Base-by-base conservation (phyloP, 2,797 vertebrate species). In the Pipistrellus pygmaeus region DNA sequence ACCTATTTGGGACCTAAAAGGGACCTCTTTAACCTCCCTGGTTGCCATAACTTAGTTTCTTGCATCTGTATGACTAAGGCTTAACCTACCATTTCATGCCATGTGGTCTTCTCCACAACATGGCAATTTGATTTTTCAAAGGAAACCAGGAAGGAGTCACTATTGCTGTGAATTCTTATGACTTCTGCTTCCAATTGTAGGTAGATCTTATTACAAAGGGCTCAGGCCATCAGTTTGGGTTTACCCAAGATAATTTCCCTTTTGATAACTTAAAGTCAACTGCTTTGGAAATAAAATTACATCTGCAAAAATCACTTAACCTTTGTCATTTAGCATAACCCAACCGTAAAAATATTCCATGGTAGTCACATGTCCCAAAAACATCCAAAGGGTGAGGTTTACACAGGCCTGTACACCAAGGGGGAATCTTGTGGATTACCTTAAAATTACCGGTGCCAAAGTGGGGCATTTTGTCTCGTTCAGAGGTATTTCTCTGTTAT, bases 241-340 rank as follows among this genome's bases (percentile, higher is more conserved):
- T 18, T 35, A 89, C 1, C 1, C 8, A 89, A 41, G 5, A 69
- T 76, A 51, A 84, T 78, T 64, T 81, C 2, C 17, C 25, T 62
- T 85, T 85, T 55, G 38, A 77, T 88, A 38, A 64, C 8, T 73
- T 60, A 88, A 73, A 88, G 35, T 84, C 44, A 72, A 23, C 23
- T 90, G 6, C 76, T 87, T 76, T 71, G 41, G 46, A 90, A 92
- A 76, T 10, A 53, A 38, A 96, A 64, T 71, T 46, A 23, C 17
- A 83, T 27, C 5, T 48, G 14, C 12, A 57, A 85, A 85, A 85
- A 57, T 57, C 14, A 44, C 11, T 60, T 92, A 44, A 44, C 1
- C 5, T 93, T 83, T 83, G 6, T 32, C 51, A 18, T 78, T 23
- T 57, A 62, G 3, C 46, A n/a, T 21, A n/a, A 44, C 4, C 5